Evolutionary conservation across 1,140 invertebrate genomes (phyloP), one percentile per base, ranked within the genome.

Genomic region (Lucilia cuprina): DNA sequence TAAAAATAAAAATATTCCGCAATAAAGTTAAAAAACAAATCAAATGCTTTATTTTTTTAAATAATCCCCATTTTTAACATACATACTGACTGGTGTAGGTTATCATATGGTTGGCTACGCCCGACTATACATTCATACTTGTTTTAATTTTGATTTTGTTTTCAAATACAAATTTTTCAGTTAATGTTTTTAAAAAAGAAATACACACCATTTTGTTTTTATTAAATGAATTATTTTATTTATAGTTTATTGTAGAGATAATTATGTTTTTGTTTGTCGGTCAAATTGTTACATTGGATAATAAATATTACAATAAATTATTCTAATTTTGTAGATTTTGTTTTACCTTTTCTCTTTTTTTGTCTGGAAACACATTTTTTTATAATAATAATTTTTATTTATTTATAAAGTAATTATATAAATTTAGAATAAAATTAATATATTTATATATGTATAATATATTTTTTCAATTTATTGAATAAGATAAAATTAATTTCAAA

Each of bases 171-270:
- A n/a, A 30, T 41, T 2, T 41, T 41, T 41, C 7, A 55, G 13
- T 55, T 55, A 1, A 12, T 49, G 50, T 7, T 13, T 17, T 55
- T 7, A 70, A 25, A 70, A 9, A 10, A 70, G 25, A 78, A 78
- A 35, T 14, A 82, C 34, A 55, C 41, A 41, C 41, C 5, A 41
- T 49, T 82, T 30, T 82, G 17, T 82, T 50, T 82, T 82, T 82
- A 82, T 82, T 47, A 82, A 47, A 78, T 82, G 7, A 70, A 25
- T 60, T 60, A 17, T 70, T 70, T 70, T 70, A 21, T 70, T 70
- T 70, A 25, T 70, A 70, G 65, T 70, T 70, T 70, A 70, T 70
- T 70, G 2, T 70, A 21, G 19, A 70, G 65, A 70, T 70, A 70
- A 70, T 70, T 60, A 60, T 60, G 14, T 60, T 60, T 60, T 60